phyloP scores from a whole-genome alignment of 2,797 vertebrate genomes.

The Leontocebus nigricollis region DNA sequence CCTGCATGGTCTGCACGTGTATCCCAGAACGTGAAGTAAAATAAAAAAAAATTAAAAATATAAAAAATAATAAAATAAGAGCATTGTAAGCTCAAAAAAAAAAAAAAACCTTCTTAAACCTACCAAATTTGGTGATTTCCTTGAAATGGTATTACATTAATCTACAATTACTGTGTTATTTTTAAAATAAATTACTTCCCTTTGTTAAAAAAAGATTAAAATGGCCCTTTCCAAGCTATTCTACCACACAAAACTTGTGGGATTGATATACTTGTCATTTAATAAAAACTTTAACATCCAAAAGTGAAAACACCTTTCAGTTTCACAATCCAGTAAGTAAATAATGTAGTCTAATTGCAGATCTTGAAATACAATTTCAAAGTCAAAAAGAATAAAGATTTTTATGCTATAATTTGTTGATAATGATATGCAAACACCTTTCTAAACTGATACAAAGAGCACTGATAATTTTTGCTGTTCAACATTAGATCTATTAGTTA shows the following conservation, averaged over 20 bases:
- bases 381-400: constrained; percentile 59
- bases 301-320: constrained; percentile 37
- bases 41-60: no score
- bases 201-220: constrained; percentile 41
- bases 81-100: background rate
- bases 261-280: constrained; percentile 52
- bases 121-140: background rate
- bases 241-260: constrained; percentile 39
- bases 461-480: constrained; percentile 38
- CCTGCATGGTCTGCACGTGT: background rate
- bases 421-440: constrained; percentile 52
- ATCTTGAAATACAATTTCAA: constrained; percentile 57
- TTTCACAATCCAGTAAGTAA: constrained; percentile 41
- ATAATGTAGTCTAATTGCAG: constrained; percentile 41
- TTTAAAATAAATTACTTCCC: constrained; percentile 12
- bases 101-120: background rate
- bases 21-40: background rate
- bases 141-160: background rate
- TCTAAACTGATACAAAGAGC: constrained; percentile 57
- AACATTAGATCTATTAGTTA: constrained; percentile 33
- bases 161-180: constrained; percentile 5
- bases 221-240: constrained; percentile 38
- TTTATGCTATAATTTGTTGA: constrained; percentile 55
- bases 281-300: constrained; percentile 53
- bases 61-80: no score